These are phyloP conservation scores for Eupithecia exiguata DNA, from an alignment of 2,888 invertebrate species.

Conservation along the genomic window DNA sequence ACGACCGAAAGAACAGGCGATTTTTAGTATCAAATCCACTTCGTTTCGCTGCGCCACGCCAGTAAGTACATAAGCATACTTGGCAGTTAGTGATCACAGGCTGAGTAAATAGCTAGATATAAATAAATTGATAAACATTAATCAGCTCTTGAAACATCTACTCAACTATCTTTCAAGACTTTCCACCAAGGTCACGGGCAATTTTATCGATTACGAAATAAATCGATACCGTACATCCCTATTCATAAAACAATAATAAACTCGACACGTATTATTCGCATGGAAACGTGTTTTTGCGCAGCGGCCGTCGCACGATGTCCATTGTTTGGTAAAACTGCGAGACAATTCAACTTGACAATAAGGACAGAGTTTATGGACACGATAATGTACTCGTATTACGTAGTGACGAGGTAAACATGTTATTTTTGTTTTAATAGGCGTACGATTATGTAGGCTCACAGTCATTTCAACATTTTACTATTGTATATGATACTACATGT, in stretches of 20 bases:
- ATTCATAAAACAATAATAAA: conserved; percentile 47
- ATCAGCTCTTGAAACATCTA: not conserved
- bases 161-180: not conserved
- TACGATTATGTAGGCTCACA: not conserved
- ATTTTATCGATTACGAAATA: conserved; percentile 33
- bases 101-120: not conserved
- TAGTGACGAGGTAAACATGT: conserved; percentile 17
- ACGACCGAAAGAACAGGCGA: not conserved
- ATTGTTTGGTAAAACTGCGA: conserved; percentile 34
- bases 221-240: conserved; percentile 48
- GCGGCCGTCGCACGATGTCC: conserved; percentile 46
- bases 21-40: not conserved
- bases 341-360: conserved; percentile 20
- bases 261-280: conserved; percentile 54
- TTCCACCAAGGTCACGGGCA: conserved; percentile 1
- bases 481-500: no score
- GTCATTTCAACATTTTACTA: not conserved
- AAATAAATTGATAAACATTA: not conserved
- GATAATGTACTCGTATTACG: not conserved
- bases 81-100: not conserved
- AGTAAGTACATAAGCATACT: no score
- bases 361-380: not conserved
- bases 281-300: conserved; percentile 60
- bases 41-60: not conserved
- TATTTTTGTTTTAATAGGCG: conserved; percentile 10